These are phyloP conservation scores for Stercorarius parasiticus DNA, from an alignment of 2,113 vertebrate species.

Conservation along the genomic window DNA sequence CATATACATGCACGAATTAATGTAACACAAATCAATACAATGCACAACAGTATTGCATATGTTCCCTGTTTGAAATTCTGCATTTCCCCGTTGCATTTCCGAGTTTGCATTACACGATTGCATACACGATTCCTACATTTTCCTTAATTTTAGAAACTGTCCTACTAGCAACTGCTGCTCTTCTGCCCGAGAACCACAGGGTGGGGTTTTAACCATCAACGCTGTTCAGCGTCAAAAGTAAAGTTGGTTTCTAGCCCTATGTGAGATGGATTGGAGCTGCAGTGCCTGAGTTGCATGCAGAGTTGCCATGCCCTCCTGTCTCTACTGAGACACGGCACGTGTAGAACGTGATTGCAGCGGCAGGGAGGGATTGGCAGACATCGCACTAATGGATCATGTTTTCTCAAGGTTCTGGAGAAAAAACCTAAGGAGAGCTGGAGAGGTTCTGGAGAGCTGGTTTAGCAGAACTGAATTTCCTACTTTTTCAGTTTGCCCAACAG, in stretches of 20 bases:
- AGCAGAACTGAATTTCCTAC: not conserved
- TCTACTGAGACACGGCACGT: rapidly evolving
- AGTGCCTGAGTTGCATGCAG: not conserved
- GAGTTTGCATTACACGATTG: not conserved
- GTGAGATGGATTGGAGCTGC: not conserved
- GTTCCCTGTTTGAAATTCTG: not conserved
- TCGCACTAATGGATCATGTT: not conserved
- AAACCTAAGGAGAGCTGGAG: not conserved
- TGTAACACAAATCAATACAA: not conserved
- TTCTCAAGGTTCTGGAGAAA: not conserved
- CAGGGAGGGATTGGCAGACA: not conserved
- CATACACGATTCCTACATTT: not conserved
- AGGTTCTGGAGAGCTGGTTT: not conserved
- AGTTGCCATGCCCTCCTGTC: not conserved
- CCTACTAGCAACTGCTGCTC: not conserved
- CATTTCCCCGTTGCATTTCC: not conserved
- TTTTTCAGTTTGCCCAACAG: not conserved
- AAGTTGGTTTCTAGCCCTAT: not conserved
- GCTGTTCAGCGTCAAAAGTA: rapidly evolving
- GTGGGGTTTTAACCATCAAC: not conserved
- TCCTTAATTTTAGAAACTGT: not conserved
- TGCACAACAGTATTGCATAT: not conserved
- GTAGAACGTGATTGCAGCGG: not conserved
- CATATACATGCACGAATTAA: not conserved
- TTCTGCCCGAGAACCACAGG: not conserved